Evolutionary conservation across 1,140 invertebrate species (phyloP), one percentile per base, ranked within the genome.

Genomic region (Cotesia chilonis): DNA sequence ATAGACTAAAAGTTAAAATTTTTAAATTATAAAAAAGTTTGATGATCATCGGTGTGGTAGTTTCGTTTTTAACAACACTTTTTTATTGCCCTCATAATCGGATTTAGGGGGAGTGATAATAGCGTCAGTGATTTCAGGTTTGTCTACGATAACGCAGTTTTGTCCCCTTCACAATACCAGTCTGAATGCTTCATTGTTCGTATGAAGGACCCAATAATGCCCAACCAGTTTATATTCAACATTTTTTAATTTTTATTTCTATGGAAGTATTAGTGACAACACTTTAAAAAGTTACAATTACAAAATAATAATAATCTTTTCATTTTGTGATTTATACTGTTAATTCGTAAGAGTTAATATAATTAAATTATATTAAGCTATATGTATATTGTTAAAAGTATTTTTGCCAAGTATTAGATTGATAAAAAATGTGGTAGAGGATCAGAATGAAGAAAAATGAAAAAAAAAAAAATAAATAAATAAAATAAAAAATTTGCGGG

Each of bases 81-180:
- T 82, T 82, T 84, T 84, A 82, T 83, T 81, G 80, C 82, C 79
- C 79, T 78, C 75, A 81, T 85, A 84, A 85, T 84, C 81, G 79
- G 81, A 84, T 84, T 80, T 79, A 73, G 79, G 66, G 76, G 74
- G 79, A 64, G 76, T 75, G 77, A 78, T 76, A 80, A 82, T 83
- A 80, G 80, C 78, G 75, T 74, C 80, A 79, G 81, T 85, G 83
- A 85, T 85, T 84, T 85, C 77, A 79, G 83, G 81, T 85, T 85
- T 85, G 84, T 84, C 84, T 85, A 82, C 79, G 78, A 75, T 84
- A 85, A 85, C 80, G 78, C 77, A 82, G 82, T 85, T 85, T 78
- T 82, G 80, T 76, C 74, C 74, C 76, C 47, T 71, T 67, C 66
- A 83, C 79, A 83, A 84, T 83, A 79, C 73, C 75, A 61, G 61